A percentile compares a stretch with the other conserved stretches of the same genome.
Evolutionary conservation across 2,888 invertebrate species (phyloP).

Genomic region (Junonia oenone): DNA sequence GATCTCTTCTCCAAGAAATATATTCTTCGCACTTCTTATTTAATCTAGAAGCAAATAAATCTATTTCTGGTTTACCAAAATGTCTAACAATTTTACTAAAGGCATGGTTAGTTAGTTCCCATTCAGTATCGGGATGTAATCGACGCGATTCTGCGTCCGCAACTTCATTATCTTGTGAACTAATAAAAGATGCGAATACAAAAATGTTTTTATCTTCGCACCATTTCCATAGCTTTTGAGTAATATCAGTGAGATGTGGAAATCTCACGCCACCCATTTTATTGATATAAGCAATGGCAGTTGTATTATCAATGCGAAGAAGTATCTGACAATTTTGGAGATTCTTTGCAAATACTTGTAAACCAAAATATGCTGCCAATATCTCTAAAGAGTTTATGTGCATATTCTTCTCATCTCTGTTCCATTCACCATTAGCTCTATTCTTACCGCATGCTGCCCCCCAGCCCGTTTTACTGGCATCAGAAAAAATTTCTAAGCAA

Average conservation of each 20-base stretch:
- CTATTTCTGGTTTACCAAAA: neutral
- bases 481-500: neutral
- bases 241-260: conserved; percentile 21
- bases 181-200: neutral
- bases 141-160: neutral
- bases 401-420: neutral
- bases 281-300: conserved; percentile 14
- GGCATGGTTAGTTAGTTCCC: neutral
- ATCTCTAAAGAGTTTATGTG: conserved; percentile 23
- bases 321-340: conserved; percentile 9
- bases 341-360: conserved; percentile 5
- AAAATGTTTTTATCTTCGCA: conserved; percentile 30
- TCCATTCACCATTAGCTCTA: conserved; percentile 9
- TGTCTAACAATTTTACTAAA: neutral
- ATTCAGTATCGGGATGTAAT: neutral
- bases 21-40: neutral
- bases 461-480: conserved; percentile 13
- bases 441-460: conserved; percentile 11
- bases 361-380: conserved; percentile 6
- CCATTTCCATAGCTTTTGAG: conserved; percentile 31
- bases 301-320: conserved; percentile 19
- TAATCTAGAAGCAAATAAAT: neutral
- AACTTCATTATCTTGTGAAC: neutral
- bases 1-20: neutral
- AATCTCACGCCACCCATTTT: conserved; percentile 25